phyloP scores from a whole-genome alignment of 2,797 vertebrate genomes.

The Clarias fuscus region DNA sequence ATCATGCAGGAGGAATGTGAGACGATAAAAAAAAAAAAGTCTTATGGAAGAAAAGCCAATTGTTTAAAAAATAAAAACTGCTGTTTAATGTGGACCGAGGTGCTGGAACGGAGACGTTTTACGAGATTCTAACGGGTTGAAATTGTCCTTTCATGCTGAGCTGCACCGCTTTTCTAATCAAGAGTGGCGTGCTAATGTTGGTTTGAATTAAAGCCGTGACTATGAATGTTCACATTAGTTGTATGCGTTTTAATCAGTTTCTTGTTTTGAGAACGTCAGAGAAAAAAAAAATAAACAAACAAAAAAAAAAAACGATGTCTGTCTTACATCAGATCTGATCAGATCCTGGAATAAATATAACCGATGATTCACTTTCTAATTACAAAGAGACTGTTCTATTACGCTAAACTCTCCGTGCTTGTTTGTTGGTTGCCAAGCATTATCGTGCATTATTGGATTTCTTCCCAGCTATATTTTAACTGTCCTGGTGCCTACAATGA shows the following conservation, averaged over 20 bases:
- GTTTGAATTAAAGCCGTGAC: conserved; percentile 12
- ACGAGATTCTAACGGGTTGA: not conserved
- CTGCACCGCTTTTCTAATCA: not conserved
- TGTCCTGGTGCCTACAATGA: not conserved
- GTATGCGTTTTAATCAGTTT: not conserved
- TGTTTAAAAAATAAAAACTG: not conserved
- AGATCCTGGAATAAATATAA: not conserved
- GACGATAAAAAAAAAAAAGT: not conserved
- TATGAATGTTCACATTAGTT: not conserved
- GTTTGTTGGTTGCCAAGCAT: not conserved
- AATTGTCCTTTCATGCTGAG: not conserved
- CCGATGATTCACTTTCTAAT: not conserved
- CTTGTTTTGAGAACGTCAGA: not conserved
- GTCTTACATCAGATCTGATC: not conserved
- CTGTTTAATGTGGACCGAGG: not conserved
- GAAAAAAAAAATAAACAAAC: too few species aligned
- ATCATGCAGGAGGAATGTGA: not conserved
- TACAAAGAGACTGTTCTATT: not conserved
- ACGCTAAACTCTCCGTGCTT: not conserved
- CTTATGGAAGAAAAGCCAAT: not conserved
- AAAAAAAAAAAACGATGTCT: too few species aligned
- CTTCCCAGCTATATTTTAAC: not conserved
- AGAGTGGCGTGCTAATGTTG: not conserved
- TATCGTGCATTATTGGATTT: not conserved
- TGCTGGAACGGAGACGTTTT: conserved; percentile 13